These are phyloP conservation scores for Plagiodera versicolora DNA, from an alignment of 2,888 invertebrate species.

Conservation along the genomic window DNA sequence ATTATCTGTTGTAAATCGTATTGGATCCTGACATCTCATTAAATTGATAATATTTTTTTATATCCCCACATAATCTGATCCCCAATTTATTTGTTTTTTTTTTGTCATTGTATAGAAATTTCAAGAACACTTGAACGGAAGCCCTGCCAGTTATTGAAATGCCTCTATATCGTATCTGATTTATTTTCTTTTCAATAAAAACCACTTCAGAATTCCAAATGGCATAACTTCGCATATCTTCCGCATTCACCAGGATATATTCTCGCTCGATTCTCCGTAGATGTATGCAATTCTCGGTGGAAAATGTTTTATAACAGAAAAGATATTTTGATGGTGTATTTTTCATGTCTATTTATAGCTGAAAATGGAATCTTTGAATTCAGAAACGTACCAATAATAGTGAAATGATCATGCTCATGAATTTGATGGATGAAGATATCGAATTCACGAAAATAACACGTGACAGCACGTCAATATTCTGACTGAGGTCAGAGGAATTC, in stretches of 20 bases:
- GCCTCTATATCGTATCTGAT: slow-evolving; percentile 45
- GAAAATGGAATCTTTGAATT: background rate
- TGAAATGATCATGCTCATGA: no score
- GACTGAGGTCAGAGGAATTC: no score
- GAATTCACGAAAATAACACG: no score
- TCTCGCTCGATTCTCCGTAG: slow-evolving; percentile 23
- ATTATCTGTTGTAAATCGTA: slow-evolving; percentile 25
- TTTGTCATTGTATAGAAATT: slow-evolving; percentile 30
- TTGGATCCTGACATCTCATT: slow-evolving; percentile 28
- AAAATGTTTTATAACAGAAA: slow-evolving; percentile 25
- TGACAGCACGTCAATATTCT: no score
- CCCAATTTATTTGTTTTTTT: slow-evolving; percentile 27
- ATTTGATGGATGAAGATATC: no score
- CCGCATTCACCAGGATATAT: slow-evolving; percentile 24
- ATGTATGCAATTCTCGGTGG: slow-evolving; percentile 10
- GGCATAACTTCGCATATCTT: slow-evolving; percentile 35
- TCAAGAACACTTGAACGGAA: slow-evolving; percentile 38
- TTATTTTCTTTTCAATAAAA: slow-evolving; percentile 48
- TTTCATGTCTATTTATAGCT: background rate
- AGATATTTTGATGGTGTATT: slow-evolving; percentile 21
- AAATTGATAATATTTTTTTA: slow-evolving; percentile 32
- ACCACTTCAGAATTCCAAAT: slow-evolving; percentile 42
- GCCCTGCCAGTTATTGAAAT: slow-evolving; percentile 44
- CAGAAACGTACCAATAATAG: no score
- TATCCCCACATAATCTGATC: slow-evolving; percentile 24